Evolutionary conservation across 64 coral and sea anemone genomes (phyloP), one percentile per base, ranked within the genome.

Genomic region (Stichodactyla mertensii): DNA sequence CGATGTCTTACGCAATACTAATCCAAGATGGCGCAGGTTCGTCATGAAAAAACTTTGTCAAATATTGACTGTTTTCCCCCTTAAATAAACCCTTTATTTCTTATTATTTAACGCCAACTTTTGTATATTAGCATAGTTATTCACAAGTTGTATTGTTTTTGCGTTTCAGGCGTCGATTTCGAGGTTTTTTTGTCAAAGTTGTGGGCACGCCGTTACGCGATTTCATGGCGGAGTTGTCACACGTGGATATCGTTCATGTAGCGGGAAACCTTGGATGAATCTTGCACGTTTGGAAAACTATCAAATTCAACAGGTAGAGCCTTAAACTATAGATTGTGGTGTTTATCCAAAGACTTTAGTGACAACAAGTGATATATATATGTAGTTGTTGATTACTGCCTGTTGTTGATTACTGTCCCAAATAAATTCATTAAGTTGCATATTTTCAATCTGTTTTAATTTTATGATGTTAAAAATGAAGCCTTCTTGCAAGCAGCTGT

Each of bases 11-110:
- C 83, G 83, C 83, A 85, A 85, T 85, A 85, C 19, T 81, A 31
- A 55, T 80, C 86, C 88, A 97, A 97, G 86, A 97, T 97, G 94
- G 88, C 91, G 88, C 94, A 97, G 94, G 94, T 92, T 59, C 22
- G 62, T 66, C 18, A 16, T 23, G 66, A 88, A 70, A 84, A 74
- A 79, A 83, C 52, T 55, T 79, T 13, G 31, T 24, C 22, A 26
- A 85, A 79, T 31, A 52, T 4, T 19, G 5, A 53, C 24, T 91
- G 1, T 84, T 88, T 36, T 54, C 80, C 27, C 52, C 24, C 55
- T 51, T 28, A 13, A 88, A 80, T 20, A 19, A 80, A 20, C 56
- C 11, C 16, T 16, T 57, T 60, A 60, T 16, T 81, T 6, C 74
- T 5, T 20, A 13, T 1, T 27, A 74, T 91, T 86, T 70, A 19